A percentile compares a stretch with the other conserved stretches of the same genome.
These are phyloP conservation scores for Betta splendens DNA, from an alignment of 2,797 vertebrate species.

Conservation along the genomic window DNA sequence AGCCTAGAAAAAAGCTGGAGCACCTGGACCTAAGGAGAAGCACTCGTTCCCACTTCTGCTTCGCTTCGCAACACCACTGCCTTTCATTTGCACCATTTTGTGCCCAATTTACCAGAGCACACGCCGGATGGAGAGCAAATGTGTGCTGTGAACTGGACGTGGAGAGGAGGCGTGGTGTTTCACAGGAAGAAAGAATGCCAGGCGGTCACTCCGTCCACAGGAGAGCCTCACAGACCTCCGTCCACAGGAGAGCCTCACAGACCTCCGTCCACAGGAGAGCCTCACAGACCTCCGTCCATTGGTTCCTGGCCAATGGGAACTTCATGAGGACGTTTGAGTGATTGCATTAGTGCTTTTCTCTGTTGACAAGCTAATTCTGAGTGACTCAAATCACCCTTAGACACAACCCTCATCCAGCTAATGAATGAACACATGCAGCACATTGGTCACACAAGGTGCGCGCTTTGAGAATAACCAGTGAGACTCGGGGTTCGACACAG, in stretches of 20 bases:
- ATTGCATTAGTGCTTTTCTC: slow-evolving; percentile 57
- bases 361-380: slow-evolving; percentile 46
- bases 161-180: slow-evolving; percentile 10
- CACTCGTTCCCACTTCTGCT: slow-evolving; percentile 33
- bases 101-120: slow-evolving; percentile 33
- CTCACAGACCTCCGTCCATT: slow-evolving; percentile 21
- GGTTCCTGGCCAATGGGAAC: slow-evolving; percentile 55
- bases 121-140: slow-evolving; percentile 35
- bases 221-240: no score
- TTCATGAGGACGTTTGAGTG: slow-evolving; percentile 52
- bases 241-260: no score
- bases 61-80: slow-evolving; percentile 22
- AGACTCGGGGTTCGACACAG: slow-evolving; percentile 11
- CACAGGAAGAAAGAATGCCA: slow-evolving; percentile 25
- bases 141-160: slow-evolving; percentile 17
- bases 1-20: slow-evolving; percentile 12
- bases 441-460: slow-evolving; percentile 11
- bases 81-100: slow-evolving; percentile 35
- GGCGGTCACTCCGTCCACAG: no score
- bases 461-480: slow-evolving; percentile 8
- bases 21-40: slow-evolving; percentile 13
- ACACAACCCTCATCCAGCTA: slow-evolving; percentile 47
- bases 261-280: no score
- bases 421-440: slow-evolving; percentile 19
- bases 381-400: slow-evolving; percentile 56